Evolutionary conservation across 2,888 invertebrate genomes (phyloP).

Genomic region (Ctenicera cuprea): DNA sequence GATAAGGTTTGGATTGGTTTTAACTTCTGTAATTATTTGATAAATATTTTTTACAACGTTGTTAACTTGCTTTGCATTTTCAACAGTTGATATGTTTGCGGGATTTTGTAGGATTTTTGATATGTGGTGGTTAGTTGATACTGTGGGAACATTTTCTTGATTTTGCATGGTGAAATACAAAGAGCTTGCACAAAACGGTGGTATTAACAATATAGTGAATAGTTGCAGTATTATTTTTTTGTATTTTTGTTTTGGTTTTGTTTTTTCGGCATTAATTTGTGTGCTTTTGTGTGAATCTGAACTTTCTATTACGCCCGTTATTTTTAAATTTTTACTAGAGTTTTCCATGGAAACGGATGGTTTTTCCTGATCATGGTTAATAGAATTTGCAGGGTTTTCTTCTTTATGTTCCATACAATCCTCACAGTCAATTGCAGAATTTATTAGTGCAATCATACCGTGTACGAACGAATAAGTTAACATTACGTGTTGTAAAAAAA

Average conservation of each 20-base stretch:
- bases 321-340: neutral
- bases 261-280: no score
- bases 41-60: conserved; percentile 65
- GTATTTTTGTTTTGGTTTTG: neutral
- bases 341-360: neutral
- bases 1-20: neutral
- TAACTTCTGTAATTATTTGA: conserved; percentile 58
- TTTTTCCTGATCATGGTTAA: neutral
- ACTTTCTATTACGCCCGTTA: no score
- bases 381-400: no score
- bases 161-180: conserved; percentile 58
- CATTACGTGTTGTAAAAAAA: conserved; percentile 64
- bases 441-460: conserved; percentile 64
- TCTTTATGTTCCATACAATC: conserved; percentile 42
- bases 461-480: conserved; percentile 66
- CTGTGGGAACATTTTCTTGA: neutral
- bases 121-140: conserved; percentile 48
- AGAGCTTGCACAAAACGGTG: conserved; percentile 57
- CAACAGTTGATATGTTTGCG: conserved; percentile 58
- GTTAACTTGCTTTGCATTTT: conserved; percentile 61
- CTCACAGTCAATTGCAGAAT: conserved; percentile 59
- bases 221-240: conserved; percentile 37
- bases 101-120: conserved; percentile 61
- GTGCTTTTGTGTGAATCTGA: no score
- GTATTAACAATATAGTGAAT: conserved; percentile 57